These are phyloP conservation scores for Diachasma alloeum DNA, from an alignment of 1,140 invertebrate genomes.

Conservation along the genomic window DNA sequence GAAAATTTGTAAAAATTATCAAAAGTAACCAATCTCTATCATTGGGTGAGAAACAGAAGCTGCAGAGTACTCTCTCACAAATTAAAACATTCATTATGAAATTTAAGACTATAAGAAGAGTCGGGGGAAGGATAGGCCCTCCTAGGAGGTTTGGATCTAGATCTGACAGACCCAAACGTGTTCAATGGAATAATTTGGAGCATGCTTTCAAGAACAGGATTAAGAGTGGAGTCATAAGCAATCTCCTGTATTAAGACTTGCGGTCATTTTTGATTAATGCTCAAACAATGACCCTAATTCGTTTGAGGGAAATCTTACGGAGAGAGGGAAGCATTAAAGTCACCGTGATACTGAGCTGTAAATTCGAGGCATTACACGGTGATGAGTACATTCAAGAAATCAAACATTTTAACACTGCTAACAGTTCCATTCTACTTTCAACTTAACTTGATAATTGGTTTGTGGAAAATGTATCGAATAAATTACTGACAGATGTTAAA, in stretches of 20 bases:
- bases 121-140: no score
- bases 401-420: not conserved
- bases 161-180: not conserved
- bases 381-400: not conserved
- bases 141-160: no score
- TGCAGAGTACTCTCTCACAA: no score
- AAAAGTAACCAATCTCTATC: no score
- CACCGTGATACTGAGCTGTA: not conserved
- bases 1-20: no score
- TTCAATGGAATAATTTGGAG: no score
- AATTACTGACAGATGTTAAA: constrained; percentile 22
- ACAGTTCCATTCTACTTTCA: not conserved
- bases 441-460: not conserved
- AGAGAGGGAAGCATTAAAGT: not conserved
- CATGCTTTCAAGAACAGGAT: not conserved
- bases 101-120: no score
- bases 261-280: not conserved
- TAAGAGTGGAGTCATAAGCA: not conserved
- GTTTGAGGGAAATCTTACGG: not conserved
- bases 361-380: not conserved
- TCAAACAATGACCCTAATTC: not conserved
- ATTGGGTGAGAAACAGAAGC: no score
- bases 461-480: constrained; percentile 4
- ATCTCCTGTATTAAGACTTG: not conserved
- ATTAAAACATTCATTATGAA: no score